Conservation (phyloP, 2,888 invertebrate genomes). For the Lasiommata megera region DNA sequence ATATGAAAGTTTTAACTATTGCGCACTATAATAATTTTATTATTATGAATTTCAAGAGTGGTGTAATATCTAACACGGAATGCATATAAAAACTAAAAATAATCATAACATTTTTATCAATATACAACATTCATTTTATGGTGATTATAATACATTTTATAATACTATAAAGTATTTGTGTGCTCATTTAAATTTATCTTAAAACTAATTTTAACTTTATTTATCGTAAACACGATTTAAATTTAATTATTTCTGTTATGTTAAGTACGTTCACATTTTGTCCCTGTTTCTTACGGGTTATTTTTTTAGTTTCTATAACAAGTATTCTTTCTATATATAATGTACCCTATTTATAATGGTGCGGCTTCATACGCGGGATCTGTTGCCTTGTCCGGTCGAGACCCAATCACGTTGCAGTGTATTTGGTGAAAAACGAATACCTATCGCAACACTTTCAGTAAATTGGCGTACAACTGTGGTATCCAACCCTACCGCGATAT, state of each 20-base stretch:
- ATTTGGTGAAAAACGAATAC: no score
- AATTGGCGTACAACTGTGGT: no score
- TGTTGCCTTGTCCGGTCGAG: no score
- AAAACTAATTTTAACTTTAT: conserved; percentile 18
- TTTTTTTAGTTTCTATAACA: background rate
- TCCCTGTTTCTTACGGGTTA: background rate
- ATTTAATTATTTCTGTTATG: background rate
- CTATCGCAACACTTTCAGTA: no score
- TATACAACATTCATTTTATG: conserved; percentile 57
- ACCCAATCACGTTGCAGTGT: no score
- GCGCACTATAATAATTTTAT: no score
- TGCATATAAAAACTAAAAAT: conserved; percentile 26
- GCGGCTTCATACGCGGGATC: no score
- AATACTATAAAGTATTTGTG: conserved; percentile 45
- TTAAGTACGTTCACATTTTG: background rate
- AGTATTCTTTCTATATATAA: no score
- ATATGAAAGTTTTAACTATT: no score
- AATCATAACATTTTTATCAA: conserved; percentile 39
- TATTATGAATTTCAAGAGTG: no score
- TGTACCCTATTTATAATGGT: no score
- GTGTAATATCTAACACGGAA: background rate
- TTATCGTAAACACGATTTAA: conserved; percentile 28
- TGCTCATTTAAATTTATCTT: conserved; percentile 48
- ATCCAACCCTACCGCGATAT: no score
- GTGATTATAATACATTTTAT: conserved; percentile 55